phyloP scores from a whole-genome alignment of 2,113 vertebrate genomes.

The Deroptyus accipitrinus region DNA sequence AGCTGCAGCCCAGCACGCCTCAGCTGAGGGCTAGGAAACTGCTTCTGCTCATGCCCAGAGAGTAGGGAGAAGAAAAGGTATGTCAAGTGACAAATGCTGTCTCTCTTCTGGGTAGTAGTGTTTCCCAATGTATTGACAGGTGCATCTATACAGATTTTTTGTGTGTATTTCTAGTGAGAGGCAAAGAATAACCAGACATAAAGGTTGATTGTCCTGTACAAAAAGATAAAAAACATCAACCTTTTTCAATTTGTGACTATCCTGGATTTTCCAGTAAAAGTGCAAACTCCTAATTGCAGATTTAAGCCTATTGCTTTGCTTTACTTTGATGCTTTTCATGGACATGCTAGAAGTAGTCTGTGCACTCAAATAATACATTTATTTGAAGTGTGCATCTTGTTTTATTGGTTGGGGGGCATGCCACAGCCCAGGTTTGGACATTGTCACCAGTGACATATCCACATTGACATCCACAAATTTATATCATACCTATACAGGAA shows the following conservation, averaged over 20 bases:
- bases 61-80: not conserved
- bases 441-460: not conserved
- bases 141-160: not conserved
- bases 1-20: not conserved
- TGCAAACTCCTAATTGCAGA: not conserved
- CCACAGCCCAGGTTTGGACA: not conserved
- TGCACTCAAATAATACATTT: not conserved
- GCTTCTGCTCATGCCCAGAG: not conserved
- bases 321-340: not conserved
- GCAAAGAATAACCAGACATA: not conserved
- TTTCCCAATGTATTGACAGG: not conserved
- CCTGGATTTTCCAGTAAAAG: not conserved
- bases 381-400: not conserved
- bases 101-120: not conserved
- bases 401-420: not conserved
- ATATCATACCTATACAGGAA: rapidly evolving
- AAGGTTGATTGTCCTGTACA: not conserved
- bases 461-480: not conserved
- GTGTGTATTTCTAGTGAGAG: not conserved
- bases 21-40: not conserved
- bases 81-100: not conserved
- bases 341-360: not conserved
- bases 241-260: not conserved
- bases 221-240: not conserved
- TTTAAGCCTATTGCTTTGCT: not conserved